Evolutionary conservation across 2,888 invertebrate genomes (phyloP).

Genomic region (Sphinx pinastri): DNA sequence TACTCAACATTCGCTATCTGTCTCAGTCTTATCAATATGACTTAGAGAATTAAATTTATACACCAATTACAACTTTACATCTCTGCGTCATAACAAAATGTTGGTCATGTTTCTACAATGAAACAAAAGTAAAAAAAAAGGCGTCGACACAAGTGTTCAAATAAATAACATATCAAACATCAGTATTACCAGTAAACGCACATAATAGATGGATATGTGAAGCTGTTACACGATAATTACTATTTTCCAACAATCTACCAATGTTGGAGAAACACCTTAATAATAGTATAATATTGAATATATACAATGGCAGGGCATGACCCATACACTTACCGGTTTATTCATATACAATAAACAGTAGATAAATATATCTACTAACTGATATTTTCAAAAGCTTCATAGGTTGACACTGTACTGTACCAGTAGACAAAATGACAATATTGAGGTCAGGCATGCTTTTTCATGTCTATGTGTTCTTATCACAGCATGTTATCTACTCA

Average conservation of each 20-base stretch:
- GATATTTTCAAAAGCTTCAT: no score
- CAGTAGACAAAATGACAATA: no score
- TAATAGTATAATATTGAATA: background rate
- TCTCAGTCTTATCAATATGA: slow-evolving; percentile 22
- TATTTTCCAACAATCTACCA: background rate
- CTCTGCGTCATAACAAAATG: slow-evolving; percentile 10
- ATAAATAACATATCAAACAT: slow-evolving; percentile 15
- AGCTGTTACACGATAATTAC: background rate
- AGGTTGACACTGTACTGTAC: no score
- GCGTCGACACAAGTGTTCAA: background rate
- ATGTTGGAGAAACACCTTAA: background rate
- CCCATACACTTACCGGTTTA: background rate
- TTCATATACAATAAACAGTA: no score
- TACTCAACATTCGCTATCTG: slow-evolving; percentile 1
- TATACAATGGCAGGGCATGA: background rate
- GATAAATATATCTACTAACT: no score
- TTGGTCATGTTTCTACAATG: background rate
- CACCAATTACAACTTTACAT: slow-evolving; percentile 8
- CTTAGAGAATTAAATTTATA: slow-evolving; percentile 13
- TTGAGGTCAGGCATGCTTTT: no score
- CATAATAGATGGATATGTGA: background rate
- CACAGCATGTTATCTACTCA: no score
- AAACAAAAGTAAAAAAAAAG: slow-evolving; percentile 7
- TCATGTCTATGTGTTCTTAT: no score
- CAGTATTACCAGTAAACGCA: background rate